Evolutionary conservation across 2,113 vertebrate species (phyloP), one percentile per base, ranked within the genome.

Genomic region (Eptatretus burgeri): DNA sequence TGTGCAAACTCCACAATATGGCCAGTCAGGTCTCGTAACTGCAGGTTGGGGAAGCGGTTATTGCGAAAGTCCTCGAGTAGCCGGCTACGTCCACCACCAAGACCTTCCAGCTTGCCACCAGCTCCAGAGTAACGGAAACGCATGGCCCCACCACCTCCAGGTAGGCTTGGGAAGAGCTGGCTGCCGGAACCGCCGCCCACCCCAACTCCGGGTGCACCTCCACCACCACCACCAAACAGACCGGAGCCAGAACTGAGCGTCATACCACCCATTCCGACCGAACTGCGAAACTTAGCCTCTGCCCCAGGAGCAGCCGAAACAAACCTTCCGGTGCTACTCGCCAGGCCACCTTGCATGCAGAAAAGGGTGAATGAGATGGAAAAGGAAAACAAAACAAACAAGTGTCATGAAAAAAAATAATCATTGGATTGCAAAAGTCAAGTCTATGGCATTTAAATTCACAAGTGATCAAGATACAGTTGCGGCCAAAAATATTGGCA

Each of bases 1-100:
- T 93, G 87, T 66, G 86, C 89, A 74, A 94, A 94, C 66, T 94
- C 87, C 72, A 94, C 84, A 76, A 94, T 94, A 74, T 94, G 87
- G 63, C 87, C 87, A 12, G 85, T 78, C 68, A 94, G 77, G 72
- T 94, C 87, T 67, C 87, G 82, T 50, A 94, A 79, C 14, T 94
- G 87, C 20, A 94, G 83, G 69, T 93, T 94, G 49, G 87, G 87
- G 72, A 94, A 94, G 60, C 87, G 86, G 71, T 94, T 94, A 72
- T 94, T 94, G 69, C 87, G 77, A 74, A 94, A 94, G 74, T 94
- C 87, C 72, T 94, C 87, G 68, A 94, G 71, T 49, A 94, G 69
- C 2, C 87, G 78, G 68, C 87, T 94, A 66, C 87, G 84, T 64
- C 87, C 87, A 0, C 84, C 88, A 14, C 85, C 84, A 85, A 93